A percentile compares a stretch with the other conserved stretches of the same genome.
phyloP scores from a whole-genome alignment of 2,888 invertebrate species.

The Patella ulyssiponensis region DNA sequence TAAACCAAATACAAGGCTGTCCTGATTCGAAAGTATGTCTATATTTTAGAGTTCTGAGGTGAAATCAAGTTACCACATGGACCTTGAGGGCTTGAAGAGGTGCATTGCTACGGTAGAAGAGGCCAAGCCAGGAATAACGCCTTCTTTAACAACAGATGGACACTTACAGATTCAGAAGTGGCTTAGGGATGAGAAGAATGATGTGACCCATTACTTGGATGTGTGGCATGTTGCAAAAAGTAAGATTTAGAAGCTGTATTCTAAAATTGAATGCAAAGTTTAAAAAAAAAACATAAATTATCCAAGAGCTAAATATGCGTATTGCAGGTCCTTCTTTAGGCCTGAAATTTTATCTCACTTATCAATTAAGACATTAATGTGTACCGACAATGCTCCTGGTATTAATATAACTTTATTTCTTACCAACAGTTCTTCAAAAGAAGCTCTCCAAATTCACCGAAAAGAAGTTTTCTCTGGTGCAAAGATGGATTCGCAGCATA shows the following conservation, averaged over 20 bases:
- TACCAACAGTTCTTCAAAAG: background rate
- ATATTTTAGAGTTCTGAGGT: background rate
- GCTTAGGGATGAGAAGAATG: background rate
- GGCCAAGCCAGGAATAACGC: background rate
- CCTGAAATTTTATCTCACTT: too few relatives aligned
- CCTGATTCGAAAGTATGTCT: too few relatives aligned
- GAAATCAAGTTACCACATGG: background rate
- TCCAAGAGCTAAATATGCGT: too few relatives aligned
- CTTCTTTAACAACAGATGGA: background rate
- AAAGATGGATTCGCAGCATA: background rate
- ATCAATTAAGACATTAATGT: too few relatives aligned
- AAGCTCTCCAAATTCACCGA: background rate
- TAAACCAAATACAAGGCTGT: too few relatives aligned
- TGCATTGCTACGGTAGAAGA: background rate
- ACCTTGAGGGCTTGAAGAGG: background rate
- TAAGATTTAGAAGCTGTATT: background rate
- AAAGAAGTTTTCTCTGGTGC: background rate
- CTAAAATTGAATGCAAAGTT: too few relatives aligned
- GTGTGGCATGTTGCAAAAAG: slow-evolving; percentile 1
- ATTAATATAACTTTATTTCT: background rate
- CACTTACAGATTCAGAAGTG: background rate
- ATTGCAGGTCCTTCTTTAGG: too few relatives aligned
- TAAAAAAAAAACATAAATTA: too few relatives aligned
- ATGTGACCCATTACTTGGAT: background rate
- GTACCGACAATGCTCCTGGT: background rate